phyloP scores from a whole-genome alignment of 2,797 vertebrate genomes.

The Cossypha polioptera region DNA sequence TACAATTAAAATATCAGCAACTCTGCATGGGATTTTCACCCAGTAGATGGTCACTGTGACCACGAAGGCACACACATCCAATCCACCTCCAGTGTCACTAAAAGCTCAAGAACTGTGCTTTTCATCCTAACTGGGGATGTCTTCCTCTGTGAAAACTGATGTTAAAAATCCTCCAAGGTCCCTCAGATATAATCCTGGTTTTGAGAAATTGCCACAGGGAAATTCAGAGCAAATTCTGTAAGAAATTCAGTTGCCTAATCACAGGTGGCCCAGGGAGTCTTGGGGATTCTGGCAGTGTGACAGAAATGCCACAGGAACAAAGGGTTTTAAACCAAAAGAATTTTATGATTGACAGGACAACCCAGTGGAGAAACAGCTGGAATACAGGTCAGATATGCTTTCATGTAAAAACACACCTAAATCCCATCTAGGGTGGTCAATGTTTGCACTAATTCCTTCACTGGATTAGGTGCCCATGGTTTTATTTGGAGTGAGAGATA shows the following conservation, averaged over 20 bases:
- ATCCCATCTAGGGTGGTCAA: not conserved
- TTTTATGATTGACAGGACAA: not conserved
- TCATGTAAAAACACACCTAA: not conserved
- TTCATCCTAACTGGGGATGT: not conserved
- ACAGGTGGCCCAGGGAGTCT: not conserved
- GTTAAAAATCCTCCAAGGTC: not conserved
- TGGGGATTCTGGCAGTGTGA: not conserved
- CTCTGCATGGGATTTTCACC: not conserved
- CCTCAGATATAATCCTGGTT: not conserved
- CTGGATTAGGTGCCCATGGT: not conserved
- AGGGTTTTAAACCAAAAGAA: not conserved
- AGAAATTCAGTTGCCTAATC: not conserved
- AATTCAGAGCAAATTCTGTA: not conserved
- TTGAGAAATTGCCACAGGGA: not conserved
- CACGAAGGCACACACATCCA: not conserved
- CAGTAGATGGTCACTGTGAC: not conserved
- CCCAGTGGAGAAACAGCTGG: not conserved
- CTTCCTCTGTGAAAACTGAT: not conserved
- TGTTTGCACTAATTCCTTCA: not conserved
- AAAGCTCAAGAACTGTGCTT: not conserved
- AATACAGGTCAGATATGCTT: not conserved
- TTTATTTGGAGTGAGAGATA: not conserved
- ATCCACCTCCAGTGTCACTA: not conserved
- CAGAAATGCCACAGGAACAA: not conserved
- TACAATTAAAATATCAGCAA: not conserved